A percentile compares a stretch with the other conserved stretches of the same genome.
Evolutionary conservation across 2,888 invertebrate species (phyloP).

Genomic region (Hirtodrosophila histrioides): DNA sequence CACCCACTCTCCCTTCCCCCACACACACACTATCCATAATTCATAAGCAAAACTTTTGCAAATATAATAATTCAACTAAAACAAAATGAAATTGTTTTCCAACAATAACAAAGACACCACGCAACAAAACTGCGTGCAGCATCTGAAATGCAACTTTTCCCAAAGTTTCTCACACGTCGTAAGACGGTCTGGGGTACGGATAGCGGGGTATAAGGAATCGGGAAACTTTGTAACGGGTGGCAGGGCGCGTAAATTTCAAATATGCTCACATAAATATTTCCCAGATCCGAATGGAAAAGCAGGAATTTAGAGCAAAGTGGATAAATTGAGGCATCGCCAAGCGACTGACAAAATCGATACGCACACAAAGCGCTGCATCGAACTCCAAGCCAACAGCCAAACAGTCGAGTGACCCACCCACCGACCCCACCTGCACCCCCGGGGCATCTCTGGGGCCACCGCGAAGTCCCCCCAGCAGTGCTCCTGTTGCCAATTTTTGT

Average conservation of each 20-base stretch:
- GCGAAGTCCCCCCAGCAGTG: not conserved
- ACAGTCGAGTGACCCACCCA: not conserved
- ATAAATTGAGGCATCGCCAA: constrained; percentile 3
- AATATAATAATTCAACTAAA: constrained; percentile 78
- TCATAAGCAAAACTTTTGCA: constrained; percentile 75
- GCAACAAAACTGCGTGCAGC: constrained; percentile 58
- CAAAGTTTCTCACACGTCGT: constrained; percentile 56
- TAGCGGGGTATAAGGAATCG: not conserved
- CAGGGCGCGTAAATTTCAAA: constrained; percentile 39
- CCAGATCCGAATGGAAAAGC: constrained; percentile 9
- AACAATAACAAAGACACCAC: constrained; percentile 22
- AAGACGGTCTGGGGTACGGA: constrained; percentile 6
- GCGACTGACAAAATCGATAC: constrained; percentile 36
- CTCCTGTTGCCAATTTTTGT: constrained; percentile 20
- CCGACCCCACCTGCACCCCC: too few relatives aligned
- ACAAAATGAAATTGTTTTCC: constrained; percentile 55
- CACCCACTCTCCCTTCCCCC: not conserved
- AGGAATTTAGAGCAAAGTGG: not conserved
- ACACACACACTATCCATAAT: constrained; percentile 54
- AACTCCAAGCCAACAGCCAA: not conserved
- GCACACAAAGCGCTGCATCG: constrained; percentile 8
- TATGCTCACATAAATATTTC: constrained; percentile 10
- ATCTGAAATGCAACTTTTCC: constrained; percentile 54
- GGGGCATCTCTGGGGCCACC: not conserved
- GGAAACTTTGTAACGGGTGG: constrained; percentile 28